These are phyloP conservation scores for Hypselothyrea guttata DNA, from an alignment of 2,888 invertebrate genomes.

Conservation along the genomic window DNA sequence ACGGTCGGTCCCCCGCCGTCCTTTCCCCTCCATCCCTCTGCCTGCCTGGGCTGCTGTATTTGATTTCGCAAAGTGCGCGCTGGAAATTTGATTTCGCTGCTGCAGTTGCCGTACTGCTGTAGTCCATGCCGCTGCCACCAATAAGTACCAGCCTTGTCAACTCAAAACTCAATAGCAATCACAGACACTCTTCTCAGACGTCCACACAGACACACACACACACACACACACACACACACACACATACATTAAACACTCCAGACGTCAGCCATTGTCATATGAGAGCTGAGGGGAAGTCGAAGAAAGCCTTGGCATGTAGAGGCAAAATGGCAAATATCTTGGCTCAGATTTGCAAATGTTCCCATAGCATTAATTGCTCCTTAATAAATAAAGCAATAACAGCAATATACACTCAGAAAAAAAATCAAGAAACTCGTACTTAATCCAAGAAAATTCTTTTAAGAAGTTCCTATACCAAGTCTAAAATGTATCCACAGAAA, in stretches of 20 bases:
- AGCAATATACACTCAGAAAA: too few relatives aligned
- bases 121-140: slow-evolving; percentile 34
- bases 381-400: too few relatives aligned
- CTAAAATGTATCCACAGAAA: too few relatives aligned
- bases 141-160: slow-evolving; percentile 56
- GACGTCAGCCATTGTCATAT: slow-evolving; percentile 50
- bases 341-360: slow-evolving; percentile 16
- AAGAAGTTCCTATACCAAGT: too few relatives aligned
- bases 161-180: slow-evolving; percentile 67
- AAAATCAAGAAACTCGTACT: too few relatives aligned
- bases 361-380: slow-evolving; percentile 29
- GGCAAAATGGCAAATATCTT: slow-evolving; percentile 33
- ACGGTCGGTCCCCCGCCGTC: too few relatives aligned
- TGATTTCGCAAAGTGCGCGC: slow-evolving; percentile 75
- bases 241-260: slow-evolving; percentile 28
- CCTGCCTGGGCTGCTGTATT: slow-evolving; percentile 54
- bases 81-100: slow-evolving; percentile 70
- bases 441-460: too few relatives aligned
- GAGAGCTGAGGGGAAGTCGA: slow-evolving; percentile 23
- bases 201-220: slow-evolving; percentile 21
- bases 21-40: slow-evolving; percentile 1
- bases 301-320: slow-evolving; percentile 37
- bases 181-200: slow-evolving; percentile 60
- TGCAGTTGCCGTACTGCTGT: slow-evolving; percentile 32
- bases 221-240: slow-evolving; percentile 19